phyloP scores from a whole-genome alignment of 2,797 vertebrate species.

The Pyrocephalus nanus region DNA sequence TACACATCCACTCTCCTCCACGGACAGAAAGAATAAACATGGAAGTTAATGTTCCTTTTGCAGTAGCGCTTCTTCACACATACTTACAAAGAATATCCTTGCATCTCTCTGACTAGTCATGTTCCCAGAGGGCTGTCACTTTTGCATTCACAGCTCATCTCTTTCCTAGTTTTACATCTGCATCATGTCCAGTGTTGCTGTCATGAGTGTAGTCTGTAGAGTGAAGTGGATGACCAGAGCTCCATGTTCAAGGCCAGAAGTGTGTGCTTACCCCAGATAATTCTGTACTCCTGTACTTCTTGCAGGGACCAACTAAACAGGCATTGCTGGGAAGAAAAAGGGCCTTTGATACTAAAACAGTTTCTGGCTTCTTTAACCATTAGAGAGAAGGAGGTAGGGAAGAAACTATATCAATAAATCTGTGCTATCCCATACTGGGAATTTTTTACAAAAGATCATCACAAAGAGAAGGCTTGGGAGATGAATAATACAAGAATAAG shows the following conservation, averaged over 20 bases:
- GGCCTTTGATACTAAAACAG: neutral
- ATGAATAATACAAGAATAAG: neutral
- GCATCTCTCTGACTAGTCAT: neutral
- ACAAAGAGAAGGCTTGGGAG: neutral
- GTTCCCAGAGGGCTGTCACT: neutral
- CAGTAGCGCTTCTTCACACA: neutral
- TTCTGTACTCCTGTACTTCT: neutral
- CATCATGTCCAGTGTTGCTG: accelerated
- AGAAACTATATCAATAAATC: neutral
- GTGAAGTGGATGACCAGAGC: neutral
- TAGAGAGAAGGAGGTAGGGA: neutral
- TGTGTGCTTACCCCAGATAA: neutral
- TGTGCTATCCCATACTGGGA: neutral
- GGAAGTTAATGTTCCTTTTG: neutral
- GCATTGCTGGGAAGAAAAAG: neutral
- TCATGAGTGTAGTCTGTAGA: neutral
- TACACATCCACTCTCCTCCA: accelerated
- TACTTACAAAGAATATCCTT: neutral
- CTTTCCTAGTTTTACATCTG: neutral
- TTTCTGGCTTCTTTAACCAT: neutral
- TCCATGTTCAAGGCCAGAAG: neutral
- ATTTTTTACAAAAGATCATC: neutral
- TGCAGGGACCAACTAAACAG: neutral
- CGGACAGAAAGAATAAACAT: neutral
- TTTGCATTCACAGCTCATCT: neutral